Conservation (phyloP, 2,113 vertebrate genomes). For the Pterocles gutturalis region DNA sequence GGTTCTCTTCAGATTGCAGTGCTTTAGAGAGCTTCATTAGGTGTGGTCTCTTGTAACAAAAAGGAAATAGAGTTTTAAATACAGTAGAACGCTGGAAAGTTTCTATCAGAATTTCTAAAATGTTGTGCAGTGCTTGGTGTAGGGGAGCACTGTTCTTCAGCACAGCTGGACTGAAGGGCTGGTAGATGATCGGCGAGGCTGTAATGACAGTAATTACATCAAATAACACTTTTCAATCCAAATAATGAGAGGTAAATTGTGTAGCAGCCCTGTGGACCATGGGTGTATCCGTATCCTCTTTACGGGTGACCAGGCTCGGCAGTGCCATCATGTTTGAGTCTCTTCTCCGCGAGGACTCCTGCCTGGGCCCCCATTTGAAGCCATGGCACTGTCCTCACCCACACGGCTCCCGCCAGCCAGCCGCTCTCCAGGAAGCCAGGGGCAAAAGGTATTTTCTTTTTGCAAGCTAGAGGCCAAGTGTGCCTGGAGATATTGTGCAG, state of each 20-base stretch:
- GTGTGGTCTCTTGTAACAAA: background rate
- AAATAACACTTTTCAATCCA: background rate
- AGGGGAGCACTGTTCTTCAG: rapidly evolving
- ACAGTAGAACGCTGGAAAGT: background rate
- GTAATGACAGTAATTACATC: background rate
- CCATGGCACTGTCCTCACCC: background rate
- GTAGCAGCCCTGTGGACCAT: background rate
- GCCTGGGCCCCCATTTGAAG: background rate
- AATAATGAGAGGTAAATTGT: background rate
- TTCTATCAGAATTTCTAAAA: background rate
- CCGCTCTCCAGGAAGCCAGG: rapidly evolving
- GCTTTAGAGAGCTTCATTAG: constrained; percentile 15
- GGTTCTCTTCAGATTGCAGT: background rate
- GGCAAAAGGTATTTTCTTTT: background rate
- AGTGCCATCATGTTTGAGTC: background rate
- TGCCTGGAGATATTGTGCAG: rapidly evolving
- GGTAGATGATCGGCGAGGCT: background rate
- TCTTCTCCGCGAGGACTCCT: rapidly evolving
- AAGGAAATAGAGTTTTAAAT: background rate
- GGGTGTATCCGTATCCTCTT: background rate
- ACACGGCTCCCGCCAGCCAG: rapidly evolving
- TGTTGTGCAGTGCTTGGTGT: background rate
- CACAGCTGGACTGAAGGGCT: background rate
- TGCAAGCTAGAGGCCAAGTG: background rate
- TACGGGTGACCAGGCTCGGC: background rate